Evolutionary conservation across 2,113 vertebrate species (phyloP), one percentile per base, ranked within the genome.

Genomic region (Sprattus sprattus): DNA sequence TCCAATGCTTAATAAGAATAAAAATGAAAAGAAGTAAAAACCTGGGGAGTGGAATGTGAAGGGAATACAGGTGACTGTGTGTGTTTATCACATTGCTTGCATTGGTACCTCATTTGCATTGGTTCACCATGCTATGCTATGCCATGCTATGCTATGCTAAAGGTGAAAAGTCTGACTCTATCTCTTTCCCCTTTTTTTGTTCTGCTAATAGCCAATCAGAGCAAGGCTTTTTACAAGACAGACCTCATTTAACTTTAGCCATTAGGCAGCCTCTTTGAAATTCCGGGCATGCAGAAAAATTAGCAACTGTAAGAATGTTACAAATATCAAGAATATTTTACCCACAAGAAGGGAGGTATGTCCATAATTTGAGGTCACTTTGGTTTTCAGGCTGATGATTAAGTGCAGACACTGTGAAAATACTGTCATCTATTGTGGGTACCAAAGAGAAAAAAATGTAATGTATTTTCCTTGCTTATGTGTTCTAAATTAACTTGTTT

Each of bases 261-360:
- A 78, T 78, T 78, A 78, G 15, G 71, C 71, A 39, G 71, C 3
- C 28, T 78, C 71, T 78, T 78, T 78, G 71, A 78, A 78, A 78
- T 78, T 15, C 71, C 6, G 71, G 10, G 71, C 71, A 78, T 78
- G 71, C 28, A 13, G 28, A 78, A 15, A 78, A 9, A 67, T 28
- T 28, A 78, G 71, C 20, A 28, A 78, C 18, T 39, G 28, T 78
- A 28, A 39, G 13, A 78, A 78, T 78, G 71, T 78, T 78, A 15
- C 9, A 28, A 78, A 11, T 6, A 13, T 78, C 28, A 78, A 78
- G 25, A 78, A 3, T 39, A 28, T 32, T 39, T 32, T 44, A 39
- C 71, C 16, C 32, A 32, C 16, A 16, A 15, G 28, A 78, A 32
- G 25, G 10, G 10, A 16, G 28, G 25, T 4, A 3, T 39, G 32